Base-by-base conservation (phyloP, 1,140 invertebrate species). In the Ceratina japonica region DNA sequence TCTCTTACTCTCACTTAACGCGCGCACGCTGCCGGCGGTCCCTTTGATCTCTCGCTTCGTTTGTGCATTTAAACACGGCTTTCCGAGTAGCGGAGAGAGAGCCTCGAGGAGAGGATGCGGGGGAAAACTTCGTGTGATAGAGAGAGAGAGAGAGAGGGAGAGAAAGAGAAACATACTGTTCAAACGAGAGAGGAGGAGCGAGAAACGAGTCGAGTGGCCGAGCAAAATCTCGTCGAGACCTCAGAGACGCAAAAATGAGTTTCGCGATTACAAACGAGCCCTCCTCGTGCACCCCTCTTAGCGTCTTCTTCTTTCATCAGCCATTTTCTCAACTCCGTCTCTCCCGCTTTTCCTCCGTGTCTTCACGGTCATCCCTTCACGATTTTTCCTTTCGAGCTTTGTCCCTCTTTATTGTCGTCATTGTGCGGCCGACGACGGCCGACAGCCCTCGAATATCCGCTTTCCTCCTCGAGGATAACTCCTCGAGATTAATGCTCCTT, bases 1-100 rank as follows among this genome's bases (percentile, higher is more conserved):
- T 79, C 56, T 74, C 52, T 37, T 51, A 31, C 61, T 83, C 79
- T 78, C 71, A 58, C 80, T 80, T 83, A 80, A 70, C 81, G 62
- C 81, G 69, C 85, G 54, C 79, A 75, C 64, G n/a, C 65, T 64
- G 73, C n/a, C 68, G 78, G 83, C 77, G 87, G 84, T 79, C 69
- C 72, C 90, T 92, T 92, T 92, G 91, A 92, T 91, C 89, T 90
- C 73, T 82, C 83, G 87, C 83, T 90, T 87, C 89, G 89, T 91
- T 91, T 92, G 90, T 89, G 85, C 88, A 83, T 90, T 91, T 91
- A 91, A 91, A 89, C 89, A 85, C 88, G 86, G 80, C 86, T 89
- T 89, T 86, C 84, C 86, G 82, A 88, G 87, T 87, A 80, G 73
- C 49, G 81, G 54, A 82, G 37, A 64, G 20, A 73, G 37, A 65